Base-by-base conservation (phyloP, 2,797 vertebrate species). In the Pangasius krempfi region DNA sequence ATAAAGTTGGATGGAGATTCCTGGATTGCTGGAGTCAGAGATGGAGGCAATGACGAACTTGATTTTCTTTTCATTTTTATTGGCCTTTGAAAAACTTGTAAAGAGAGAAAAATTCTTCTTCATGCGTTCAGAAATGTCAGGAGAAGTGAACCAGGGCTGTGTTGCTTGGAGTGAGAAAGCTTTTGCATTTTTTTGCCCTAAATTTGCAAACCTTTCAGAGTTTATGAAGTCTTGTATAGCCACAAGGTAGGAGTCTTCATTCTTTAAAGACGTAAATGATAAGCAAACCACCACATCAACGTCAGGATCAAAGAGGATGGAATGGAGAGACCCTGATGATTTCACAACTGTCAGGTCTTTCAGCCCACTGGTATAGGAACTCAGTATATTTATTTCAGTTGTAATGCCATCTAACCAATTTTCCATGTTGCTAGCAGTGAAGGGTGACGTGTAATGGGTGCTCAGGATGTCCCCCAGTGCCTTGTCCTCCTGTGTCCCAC, bases 321-420 rank as follows among this genome's bases (percentile, higher is more conserved):
- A 60, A 22, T 60, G 20, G 5, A 60, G 5, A 22, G 18, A 22
- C 20, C 58, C 58, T 25, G 58, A 50, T 6, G 88, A 78, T 79
- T 10, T 30, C 12, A 84, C 25, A 82, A 88, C 64, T 37, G 12
- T 10, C 25, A 78, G 6, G 7, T 50, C 64, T 2, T 79, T 75
- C 56, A 92, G 68, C 20, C 25, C 12, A n/a, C 40, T 50, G 18
- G 18, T 90, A 87, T 90, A 88, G 18, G 37, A 62, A 47, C 25
- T 73, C 66, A 90, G 12, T 13, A 92, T 30, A 2, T 87, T 8
- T 9, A 76, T 5, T 82, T 92, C 88, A 72, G 22, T 30, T 22
- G 73, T 27, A 33, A 86, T 70, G 2, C 64, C 47, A 2, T 89
- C 70, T 16, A 92, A 76, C 88, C 89, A 91, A 18, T 87, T 72